Base-by-base conservation (phyloP, 2,797 vertebrate species). In the Cynodonichthys magdalenae region DNA sequence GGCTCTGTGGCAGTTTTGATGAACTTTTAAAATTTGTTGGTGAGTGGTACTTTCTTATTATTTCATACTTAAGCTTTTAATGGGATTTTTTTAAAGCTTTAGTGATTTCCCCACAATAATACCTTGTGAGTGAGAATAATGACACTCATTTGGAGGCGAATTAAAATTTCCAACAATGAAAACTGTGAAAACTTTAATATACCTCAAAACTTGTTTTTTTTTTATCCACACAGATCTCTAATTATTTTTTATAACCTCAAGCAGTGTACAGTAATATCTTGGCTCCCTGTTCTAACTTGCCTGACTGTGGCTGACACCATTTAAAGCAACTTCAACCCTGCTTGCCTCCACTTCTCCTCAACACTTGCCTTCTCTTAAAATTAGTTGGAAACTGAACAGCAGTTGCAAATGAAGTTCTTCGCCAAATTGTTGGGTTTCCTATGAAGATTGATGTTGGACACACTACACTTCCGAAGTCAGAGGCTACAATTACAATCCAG, bases 401-500 rank as follows among this genome's bases (percentile, higher is more conserved):
- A 75, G 79, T 91, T 85, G 80, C 80, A 92, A 95, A 95, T 95
- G 88, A 95, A 95, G 92, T 94, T 95, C 93, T 90, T 93, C 90
- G 92, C 93, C 86, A 94, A 95, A 95, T 92, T 90, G 93, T 90
- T 87, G 88, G 91, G 84, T 92, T 93, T 90, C 24, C 88, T 91
- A 94, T 94, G 91, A 95, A 97, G 95, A 96, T 94, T 94, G 94
- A 96, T 96, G 94, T 92, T 72, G 91, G 94, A 93, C 90, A 89
- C 88, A 91, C 90, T 83, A 89, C 87, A 95, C 93, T 93, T 90
- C 90, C 86, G 75, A 96, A 96, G 93, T 94, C 91, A 90, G 89
- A 94, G 94, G 91, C 94, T 95, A 93, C 94, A 95, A 95, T 97
- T 96, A 96, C 94, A 95, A 95, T 96, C 94, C 94, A 51, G 90